Evolutionary conservation across 2,113 vertebrate genomes (phyloP), one percentile per base, ranked within the genome.

Genomic region (Hoplias malabaricus): DNA sequence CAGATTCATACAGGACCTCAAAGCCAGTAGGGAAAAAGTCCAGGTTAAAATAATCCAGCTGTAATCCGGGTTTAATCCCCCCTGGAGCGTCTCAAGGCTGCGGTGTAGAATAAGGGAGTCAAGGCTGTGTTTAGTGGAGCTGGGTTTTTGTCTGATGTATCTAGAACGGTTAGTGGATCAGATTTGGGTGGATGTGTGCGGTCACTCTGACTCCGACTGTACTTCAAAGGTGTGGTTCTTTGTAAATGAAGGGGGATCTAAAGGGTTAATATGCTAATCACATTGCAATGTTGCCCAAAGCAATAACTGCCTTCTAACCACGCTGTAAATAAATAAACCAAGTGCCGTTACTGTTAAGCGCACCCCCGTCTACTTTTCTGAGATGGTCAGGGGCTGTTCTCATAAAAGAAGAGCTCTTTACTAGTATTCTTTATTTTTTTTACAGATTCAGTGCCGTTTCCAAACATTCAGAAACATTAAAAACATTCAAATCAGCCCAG

Each of bases 11-110:
- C 46, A n/a, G 46, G 46, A n/a, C 1, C 43, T 46, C 2, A 16
- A 6, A 46, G 3, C 5, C 8, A 46, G 12, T 5, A 16, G 5
- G 21, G 57, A 69, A 69, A 46, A 48, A 59, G 40, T 53, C 65
- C 50, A 65, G 33, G 33, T 46, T 50, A 69, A 38, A 77, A 16
- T 59, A 46, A 59, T 69, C 50, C 65, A 69, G 75, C 75, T 69
- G 65, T 57, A 42, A 19, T 6, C 5, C 16, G 46, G 19, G 1
- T 66, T 48, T 12, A 38, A 16, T 21, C 21, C 57, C 50, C 38
- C 42, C 57, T 67, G 54, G 43, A 25, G 46, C 16, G 9, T 7
- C 29, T 76, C 25, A n/a, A n/a, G n/a, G n/a, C n/a, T n/a, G n/a
- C n/a, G n/a, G n/a, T n/a, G n/a, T n/a, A n/a, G n/a, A n/a, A n/a